These are phyloP conservation scores for Neuroterus valhalla DNA, from an alignment of 1,140 invertebrate species.

Conservation along the genomic window DNA sequence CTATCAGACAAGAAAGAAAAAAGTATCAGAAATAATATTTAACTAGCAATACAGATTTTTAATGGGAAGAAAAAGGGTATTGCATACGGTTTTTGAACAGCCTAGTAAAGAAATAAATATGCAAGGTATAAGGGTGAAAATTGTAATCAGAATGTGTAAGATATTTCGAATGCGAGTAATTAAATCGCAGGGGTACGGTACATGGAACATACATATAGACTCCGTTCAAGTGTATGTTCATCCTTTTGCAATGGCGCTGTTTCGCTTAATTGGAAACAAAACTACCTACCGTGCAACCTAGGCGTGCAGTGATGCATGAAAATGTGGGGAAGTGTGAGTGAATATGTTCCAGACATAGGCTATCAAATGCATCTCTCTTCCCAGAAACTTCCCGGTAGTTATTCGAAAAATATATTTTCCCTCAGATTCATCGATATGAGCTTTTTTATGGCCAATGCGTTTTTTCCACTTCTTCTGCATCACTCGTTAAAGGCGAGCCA, in stretches of 20 bases:
- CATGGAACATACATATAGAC: neutral
- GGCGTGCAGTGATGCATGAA: constrained; percentile 22
- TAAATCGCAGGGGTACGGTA: neutral
- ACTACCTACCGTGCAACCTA: constrained; percentile 23
- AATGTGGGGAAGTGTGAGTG: constrained; percentile 4
- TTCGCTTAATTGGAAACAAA: constrained; percentile 30
- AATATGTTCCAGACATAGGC: too few species aligned
- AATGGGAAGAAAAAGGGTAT: neutral
- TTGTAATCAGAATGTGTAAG: constrained; percentile 25
- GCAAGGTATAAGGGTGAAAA: neutral
- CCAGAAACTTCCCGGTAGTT: neutral
- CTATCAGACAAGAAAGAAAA: neutral
- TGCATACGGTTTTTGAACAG: neutral
- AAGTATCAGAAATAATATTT: neutral
- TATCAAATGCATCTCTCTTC: neutral
- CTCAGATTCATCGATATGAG: neutral
- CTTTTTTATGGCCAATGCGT: neutral
- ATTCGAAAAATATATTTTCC: neutral
- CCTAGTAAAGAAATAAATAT: constrained; percentile 13
- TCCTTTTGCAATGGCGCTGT: constrained; percentile 17
- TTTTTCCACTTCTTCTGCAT: neutral
- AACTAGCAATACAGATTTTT: neutral
- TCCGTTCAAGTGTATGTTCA: constrained; percentile 3
- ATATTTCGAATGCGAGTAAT: constrained; percentile 25
- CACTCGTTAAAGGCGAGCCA: too few species aligned